Evolutionary conservation across 1,140 invertebrate species (phyloP), one percentile per base, ranked within the genome.

Genomic region (Colletes latitarsis): DNA sequence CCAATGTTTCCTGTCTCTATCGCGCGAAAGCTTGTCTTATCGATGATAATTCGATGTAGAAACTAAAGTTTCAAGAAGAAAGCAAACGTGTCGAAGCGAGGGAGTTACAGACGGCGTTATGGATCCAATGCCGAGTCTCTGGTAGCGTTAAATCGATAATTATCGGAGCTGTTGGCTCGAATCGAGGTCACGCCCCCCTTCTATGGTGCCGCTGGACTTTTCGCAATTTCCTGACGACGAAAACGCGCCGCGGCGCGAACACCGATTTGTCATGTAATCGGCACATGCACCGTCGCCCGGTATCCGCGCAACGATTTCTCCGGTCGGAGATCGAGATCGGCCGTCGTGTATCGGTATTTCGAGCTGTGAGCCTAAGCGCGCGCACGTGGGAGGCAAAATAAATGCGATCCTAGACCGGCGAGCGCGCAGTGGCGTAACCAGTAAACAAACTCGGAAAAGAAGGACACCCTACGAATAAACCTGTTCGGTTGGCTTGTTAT

Each of bases 381-480:
- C 30, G 43, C 70, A 87, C 85, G 85, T 87, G 82, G 85, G 85
- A 83, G 85, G 82, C 64, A 80, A 82, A 85, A 86, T 78, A 66
- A 39, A 75, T 49, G 64, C 69, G 53, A 66, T 69, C 58, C 46
- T 49, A 41, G 53, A 49, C 17, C 62, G 17, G 78, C 69, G 57
- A 30, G 60, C 46, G 53, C 43, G 49, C 81, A 86, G 15, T 86
- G 85, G 80, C 81, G 85, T 86, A 86, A 86, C 81, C 78, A 60
- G 71, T 78, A 75, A 75, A 79, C 79, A 82, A 82, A 86, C 63
- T 78, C 55, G 74, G 52, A 46, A 81, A 82, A 83, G 73, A 83
- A 76, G 82, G 77, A 77, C 67, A 72, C 72, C 67, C 46, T 46
- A 60, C 43, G 62, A 67, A 58, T 67, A 71, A 81, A 84, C 82